phyloP scores from a whole-genome alignment of 1,140 invertebrate genomes.

The Scaptodrosophila lebanonensis region DNA sequence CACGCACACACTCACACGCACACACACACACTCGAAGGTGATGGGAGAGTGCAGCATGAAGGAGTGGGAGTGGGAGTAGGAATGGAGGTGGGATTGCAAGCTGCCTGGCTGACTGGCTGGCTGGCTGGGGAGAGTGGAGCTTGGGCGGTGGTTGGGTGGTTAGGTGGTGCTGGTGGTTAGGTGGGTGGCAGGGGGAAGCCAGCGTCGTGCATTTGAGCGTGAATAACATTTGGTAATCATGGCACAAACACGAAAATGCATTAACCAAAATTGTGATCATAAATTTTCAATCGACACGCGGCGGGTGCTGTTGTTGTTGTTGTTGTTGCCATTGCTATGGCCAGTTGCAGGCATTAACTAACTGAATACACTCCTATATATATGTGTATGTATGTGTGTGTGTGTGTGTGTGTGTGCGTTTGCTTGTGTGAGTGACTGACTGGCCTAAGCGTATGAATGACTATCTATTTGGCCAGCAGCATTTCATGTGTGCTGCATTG shows the following conservation, averaged over 20 bases:
- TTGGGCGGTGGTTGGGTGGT: too few species aligned
- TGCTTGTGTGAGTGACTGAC: background rate
- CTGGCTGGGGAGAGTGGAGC: too few species aligned
- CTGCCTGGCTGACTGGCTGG: too few species aligned
- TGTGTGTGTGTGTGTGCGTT: slow-evolving; percentile 11
- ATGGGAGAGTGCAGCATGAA: too few species aligned
- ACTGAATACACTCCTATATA: slow-evolving; percentile 2
- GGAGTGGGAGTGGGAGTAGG: background rate
- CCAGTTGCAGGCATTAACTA: slow-evolving; percentile 26
- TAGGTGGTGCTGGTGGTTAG: too few species aligned
- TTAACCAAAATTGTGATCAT: slow-evolving; percentile 76
- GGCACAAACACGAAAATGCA: slow-evolving; percentile 75
- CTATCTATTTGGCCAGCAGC: slow-evolving; percentile 38
- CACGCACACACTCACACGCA: slow-evolving; percentile 4
- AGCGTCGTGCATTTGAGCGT: slow-evolving; percentile 49
- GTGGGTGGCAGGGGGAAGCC: too few species aligned
- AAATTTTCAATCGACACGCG: slow-evolving; percentile 75
- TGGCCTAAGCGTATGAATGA: slow-evolving; percentile 55
- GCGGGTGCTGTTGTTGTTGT: slow-evolving; percentile 58
- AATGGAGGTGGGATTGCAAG: slow-evolving; percentile 31
- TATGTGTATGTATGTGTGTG: slow-evolving; percentile 12
- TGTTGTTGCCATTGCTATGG: slow-evolving; percentile 1
- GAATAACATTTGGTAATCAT: slow-evolving; percentile 76
- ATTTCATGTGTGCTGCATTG: slow-evolving; percentile 34
- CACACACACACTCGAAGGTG: too few species aligned